Evolutionary conservation across 2,113 vertebrate genomes (phyloP).

Genomic region (Bos indicus): DNA sequence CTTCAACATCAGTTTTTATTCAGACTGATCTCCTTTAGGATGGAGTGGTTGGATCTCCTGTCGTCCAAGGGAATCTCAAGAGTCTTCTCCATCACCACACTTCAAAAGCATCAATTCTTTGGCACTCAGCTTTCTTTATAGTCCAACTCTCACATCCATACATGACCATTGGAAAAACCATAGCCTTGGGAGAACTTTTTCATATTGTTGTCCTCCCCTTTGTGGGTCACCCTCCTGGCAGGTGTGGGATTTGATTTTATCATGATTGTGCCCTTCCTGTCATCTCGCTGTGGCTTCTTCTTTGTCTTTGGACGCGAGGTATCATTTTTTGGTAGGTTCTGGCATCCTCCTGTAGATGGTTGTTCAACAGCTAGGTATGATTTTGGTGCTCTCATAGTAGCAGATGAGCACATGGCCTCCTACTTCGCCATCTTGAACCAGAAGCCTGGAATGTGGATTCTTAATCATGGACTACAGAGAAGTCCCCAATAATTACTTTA

Average conservation of each 20-base stretch:
- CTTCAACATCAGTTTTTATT: neutral
- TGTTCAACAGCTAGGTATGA: neutral
- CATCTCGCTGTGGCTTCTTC: no score
- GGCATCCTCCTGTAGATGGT: rapidly evolving
- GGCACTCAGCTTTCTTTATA: rapidly evolving
- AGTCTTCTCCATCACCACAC: neutral
- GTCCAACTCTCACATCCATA: neutral
- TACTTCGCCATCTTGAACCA: neutral
- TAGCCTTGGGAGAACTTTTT: no score
- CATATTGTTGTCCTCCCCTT: no score
- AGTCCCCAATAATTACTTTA: neutral
- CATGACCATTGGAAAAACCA: neutral
- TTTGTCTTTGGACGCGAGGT: no score
- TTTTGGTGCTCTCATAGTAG: neutral
- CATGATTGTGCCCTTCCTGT: no score
- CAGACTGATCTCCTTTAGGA: neutral
- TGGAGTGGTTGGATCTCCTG: neutral
- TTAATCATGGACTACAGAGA: neutral
- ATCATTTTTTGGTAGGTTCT: no score
- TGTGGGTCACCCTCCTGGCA: no score
- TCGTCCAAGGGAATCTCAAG: neutral
- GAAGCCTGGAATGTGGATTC: neutral
- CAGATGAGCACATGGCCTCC: neutral
- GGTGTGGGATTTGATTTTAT: no score
- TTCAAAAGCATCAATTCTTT: neutral